Evolutionary conservation across 53 echinoderm and acorn worm species (phyloP), one percentile per base, ranked within the genome.

Genomic region (Pentamera pediparva): DNA sequence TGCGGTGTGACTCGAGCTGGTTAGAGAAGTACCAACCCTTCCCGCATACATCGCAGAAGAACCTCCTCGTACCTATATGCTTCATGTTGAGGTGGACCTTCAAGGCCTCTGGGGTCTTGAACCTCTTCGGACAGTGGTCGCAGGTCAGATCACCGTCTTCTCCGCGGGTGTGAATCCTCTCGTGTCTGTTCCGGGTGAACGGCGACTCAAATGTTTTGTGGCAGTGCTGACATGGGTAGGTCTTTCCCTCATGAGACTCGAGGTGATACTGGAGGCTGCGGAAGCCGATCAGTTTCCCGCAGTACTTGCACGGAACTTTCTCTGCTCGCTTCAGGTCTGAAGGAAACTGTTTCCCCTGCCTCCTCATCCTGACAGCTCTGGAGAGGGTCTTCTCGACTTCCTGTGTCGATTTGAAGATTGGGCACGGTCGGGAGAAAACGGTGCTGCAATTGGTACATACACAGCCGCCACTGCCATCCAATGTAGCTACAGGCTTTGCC

Each of bases 1-100:
- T 51, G 35, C 73, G 51, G 25, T 72, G 73, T 3, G 36, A 25
- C 6, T 33, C 30, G 3, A 72, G 35, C 8, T 72, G 73, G 37
- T 72, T 52, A 21, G 52, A 35, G 17, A 72, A 72, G 32, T 72
- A 72, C 52, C 52, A 72, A 51, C 73, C 73, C 25, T 54, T 72
- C 17, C 55, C 73, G 27, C 73, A 72, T 11, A 72, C 37, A 32
- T 51, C 52, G 9, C 73, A 72, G 32, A 72, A 72, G 73, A 35
- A 37, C 5, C 73, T 52, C 52, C 54, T 52, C 35, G 22, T 32
- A 19, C 52, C 51, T n/a, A 25, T 50, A 52, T 70, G 71, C 34
- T 51, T 51, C 22, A 33, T 51, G 50, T 70, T 70, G 45, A 70
- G 29, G 55, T 72, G 73, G 2, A 72, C 73, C 15, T 72, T 72